phyloP scores from a whole-genome alignment of 2,888 invertebrate genomes.

The Scaptomyza flava region DNA sequence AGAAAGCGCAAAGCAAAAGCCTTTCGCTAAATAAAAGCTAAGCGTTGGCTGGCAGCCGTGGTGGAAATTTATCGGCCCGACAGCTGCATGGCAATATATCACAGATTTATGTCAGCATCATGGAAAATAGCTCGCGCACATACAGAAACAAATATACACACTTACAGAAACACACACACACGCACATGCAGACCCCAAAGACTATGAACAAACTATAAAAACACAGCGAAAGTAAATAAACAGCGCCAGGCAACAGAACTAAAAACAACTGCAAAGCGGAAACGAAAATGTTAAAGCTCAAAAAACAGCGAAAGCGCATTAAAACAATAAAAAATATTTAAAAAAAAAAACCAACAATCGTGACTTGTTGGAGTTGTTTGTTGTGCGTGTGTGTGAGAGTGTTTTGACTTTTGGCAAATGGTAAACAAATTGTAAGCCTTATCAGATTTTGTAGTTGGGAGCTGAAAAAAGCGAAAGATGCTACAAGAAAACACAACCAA shows the following conservation, averaged over 20 bases:
- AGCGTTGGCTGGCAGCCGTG: conserved; percentile 42
- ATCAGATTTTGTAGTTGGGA: conserved; percentile 47
- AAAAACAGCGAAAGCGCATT: conserved; percentile 19
- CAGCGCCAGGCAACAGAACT: not conserved
- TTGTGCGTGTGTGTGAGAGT: conserved; percentile 12
- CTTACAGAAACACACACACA: not conserved
- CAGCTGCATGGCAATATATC: conserved; percentile 71
- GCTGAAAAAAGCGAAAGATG: conserved; percentile 6
- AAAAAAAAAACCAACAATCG: conserved; percentile 27
- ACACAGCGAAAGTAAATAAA: conserved; percentile 35
- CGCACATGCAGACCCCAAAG: conserved; percentile 16
- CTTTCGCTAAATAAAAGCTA: conserved; percentile 57
- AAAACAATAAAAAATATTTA: conserved; percentile 35
- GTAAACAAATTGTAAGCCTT: conserved; percentile 69
- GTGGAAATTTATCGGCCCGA: conserved; percentile 54
- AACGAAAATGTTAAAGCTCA: conserved; percentile 51
- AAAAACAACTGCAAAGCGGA: conserved; percentile 37
- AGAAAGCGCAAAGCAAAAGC: conserved; percentile 25
- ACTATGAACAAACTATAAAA: conserved; percentile 47
- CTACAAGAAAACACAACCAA: not conserved
- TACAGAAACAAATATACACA: conserved; percentile 12
- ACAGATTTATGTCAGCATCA: conserved; percentile 78
- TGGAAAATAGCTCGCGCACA: conserved; percentile 58
- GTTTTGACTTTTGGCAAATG: conserved; percentile 44
- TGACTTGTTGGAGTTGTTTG: conserved; percentile 21